Base-by-base conservation (phyloP, 2,888 invertebrate species). In the Merodon equestris region DNA sequence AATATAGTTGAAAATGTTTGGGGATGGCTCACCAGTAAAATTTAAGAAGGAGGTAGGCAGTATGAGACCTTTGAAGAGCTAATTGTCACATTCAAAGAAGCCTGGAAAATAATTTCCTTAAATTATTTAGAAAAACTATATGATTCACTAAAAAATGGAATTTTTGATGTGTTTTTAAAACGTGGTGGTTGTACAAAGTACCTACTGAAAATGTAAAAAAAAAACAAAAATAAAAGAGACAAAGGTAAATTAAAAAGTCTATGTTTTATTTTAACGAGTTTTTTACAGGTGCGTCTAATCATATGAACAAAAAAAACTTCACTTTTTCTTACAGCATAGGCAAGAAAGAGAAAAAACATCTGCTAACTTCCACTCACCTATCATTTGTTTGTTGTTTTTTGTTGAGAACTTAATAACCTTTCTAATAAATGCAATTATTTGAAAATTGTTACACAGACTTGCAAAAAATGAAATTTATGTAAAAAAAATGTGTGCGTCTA, bases 41-140 rank as follows among this genome's bases (percentile, higher is more conserved):
- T 75, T 38, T 81, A 75, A 17, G 60, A 71, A 64, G 58, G 56
- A 17, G 64, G 68, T 48, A 75, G 48, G 54, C 68, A 75, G 48
- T 74, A 74, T 47, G 51, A 63, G 57, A 40, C 36, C 56, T 45
- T 40, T 45, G 66, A 77, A 56, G 44, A 70, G 44, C 48, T 71
- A 38, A 61, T 47, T 54, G 51, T 36, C 10, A 67, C 51, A 18
- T 60, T 77, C 44, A 63, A 73, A 58, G 56, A 10, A 12, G 47
- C 58, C 15, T 17, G 47, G 58, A 1, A 5, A 2, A 17, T 13
- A 5, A 54, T 56, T 42, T 56, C 56, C 7, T 56, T 56, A 19
- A 18, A 40, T 18, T 54, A 54, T 18, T 19, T 18, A 42, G 40
- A 42, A 44, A 9, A 13, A 10, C 19, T 42, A n/a, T 54, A 19